phyloP scores from a whole-genome alignment of 2,113 vertebrate species.

The Craseonycteris thonglongyai region DNA sequence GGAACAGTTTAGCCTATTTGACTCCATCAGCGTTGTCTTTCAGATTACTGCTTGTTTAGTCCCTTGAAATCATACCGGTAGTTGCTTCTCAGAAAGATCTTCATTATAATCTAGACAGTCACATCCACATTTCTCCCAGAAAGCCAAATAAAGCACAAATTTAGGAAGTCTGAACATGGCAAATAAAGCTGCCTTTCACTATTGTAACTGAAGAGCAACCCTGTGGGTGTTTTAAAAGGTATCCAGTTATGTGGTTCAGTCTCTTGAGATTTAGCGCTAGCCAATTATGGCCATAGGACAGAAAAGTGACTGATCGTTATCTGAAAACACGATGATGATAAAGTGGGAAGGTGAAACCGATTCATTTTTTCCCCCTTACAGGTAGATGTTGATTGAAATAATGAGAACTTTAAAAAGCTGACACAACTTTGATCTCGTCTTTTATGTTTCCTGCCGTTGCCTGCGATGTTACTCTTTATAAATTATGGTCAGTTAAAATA shows the following conservation, averaged over 20 bases:
- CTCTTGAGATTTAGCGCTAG: slow-evolving; percentile 22
- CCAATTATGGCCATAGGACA: slow-evolving; percentile 30
- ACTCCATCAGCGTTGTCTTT: not conserved
- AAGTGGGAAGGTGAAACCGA: slow-evolving; percentile 20
- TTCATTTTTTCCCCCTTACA: not conserved
- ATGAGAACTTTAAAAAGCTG: slow-evolving; percentile 51
- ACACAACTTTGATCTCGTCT: slow-evolving; percentile 41
- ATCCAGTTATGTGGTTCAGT: slow-evolving; percentile 30
- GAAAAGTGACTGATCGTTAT: slow-evolving; percentile 14
- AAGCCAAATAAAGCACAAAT: slow-evolving; percentile 30
- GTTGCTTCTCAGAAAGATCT: slow-evolving; percentile 23
- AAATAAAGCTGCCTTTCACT: slow-evolving; percentile 47
- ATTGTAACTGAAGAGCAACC: slow-evolving; percentile 34
- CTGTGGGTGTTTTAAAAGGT: not conserved
- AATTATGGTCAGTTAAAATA: slow-evolving; percentile 28
- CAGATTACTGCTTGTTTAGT: not conserved
- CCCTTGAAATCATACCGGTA: slow-evolving; percentile 26
- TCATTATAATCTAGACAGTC: slow-evolving; percentile 28
- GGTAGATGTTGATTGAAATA: slow-evolving; percentile 57
- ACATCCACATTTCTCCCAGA: slow-evolving; percentile 27
- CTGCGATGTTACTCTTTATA: not conserved
- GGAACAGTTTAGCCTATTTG: not conserved
- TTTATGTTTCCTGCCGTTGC: slow-evolving; percentile 15
- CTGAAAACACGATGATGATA: slow-evolving; percentile 26
- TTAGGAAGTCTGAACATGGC: slow-evolving; percentile 19